Conservation (phyloP, 2,888 invertebrate species). For the Lingula anatina region DNA sequence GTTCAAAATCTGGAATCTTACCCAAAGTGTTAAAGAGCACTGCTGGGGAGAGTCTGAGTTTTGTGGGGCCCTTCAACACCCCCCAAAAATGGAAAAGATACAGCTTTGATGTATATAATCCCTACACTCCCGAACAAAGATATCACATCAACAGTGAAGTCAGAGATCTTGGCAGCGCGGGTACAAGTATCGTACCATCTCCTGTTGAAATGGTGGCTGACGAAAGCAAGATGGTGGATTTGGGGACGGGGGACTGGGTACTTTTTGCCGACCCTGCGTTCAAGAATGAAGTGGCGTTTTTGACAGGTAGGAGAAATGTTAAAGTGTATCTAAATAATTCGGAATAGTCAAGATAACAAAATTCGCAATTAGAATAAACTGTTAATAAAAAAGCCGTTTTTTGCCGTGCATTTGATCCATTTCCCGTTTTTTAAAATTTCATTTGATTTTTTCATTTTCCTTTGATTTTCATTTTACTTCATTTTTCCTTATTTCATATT, state of each 20-base stretch:
- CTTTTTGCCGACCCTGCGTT: slow-evolving; percentile 13
- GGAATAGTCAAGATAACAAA: too few relatives aligned
- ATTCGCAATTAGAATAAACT: too few relatives aligned
- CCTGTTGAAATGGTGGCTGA: slow-evolving; percentile 9
- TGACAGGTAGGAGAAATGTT: slow-evolving; percentile 31
- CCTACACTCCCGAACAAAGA: slow-evolving; percentile 25
- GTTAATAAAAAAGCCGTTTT: too few relatives aligned
- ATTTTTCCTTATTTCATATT: too few relatives aligned
- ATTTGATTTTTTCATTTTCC: too few relatives aligned
- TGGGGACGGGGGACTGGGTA: slow-evolving; percentile 17
- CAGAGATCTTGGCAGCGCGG: slow-evolving; percentile 5
- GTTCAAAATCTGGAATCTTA: too few relatives aligned
- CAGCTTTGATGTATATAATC: slow-evolving; percentile 23
- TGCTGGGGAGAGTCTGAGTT: slow-evolving; percentile 13
- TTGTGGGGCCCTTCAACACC: slow-evolving; percentile 20
- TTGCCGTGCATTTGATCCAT: too few relatives aligned
- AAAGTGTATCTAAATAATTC: too few relatives aligned
- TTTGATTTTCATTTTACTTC: too few relatives aligned
- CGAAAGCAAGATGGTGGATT: slow-evolving; percentile 2
- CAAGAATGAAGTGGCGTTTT: slow-evolving; percentile 17
- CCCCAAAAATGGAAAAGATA: slow-evolving; percentile 27
- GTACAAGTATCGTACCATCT: slow-evolving; percentile 12
- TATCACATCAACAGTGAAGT: slow-evolving; percentile 18
- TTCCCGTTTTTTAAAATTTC: too few relatives aligned
- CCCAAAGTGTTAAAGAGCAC: slow-evolving; percentile 21